These are phyloP conservation scores for Lithophane leautieri DNA, from an alignment of 2,888 invertebrate genomes.

Conservation along the genomic window DNA sequence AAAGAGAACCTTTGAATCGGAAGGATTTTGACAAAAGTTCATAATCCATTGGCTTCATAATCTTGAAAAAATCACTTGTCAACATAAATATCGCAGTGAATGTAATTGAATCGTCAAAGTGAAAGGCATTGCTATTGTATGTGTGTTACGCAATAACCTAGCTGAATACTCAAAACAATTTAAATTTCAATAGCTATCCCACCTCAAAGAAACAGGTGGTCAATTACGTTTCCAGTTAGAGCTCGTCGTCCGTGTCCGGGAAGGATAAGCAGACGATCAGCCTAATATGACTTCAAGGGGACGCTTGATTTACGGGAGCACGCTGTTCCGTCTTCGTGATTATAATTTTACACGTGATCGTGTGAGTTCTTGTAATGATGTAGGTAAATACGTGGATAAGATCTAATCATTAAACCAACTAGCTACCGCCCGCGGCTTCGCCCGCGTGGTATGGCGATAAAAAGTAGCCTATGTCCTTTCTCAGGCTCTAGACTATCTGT, in stretches of 20 bases:
- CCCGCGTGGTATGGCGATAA: too few relatives aligned
- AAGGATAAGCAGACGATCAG: conserved; percentile 67
- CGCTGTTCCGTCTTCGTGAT: conserved; percentile 58
- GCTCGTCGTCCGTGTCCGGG: conserved; percentile 72
- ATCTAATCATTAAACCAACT: neutral
- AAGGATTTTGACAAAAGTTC: neutral
- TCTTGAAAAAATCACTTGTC: neutral
- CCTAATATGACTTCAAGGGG: conserved; percentile 73
- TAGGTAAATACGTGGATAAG: conserved; percentile 24
- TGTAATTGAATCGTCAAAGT: neutral
- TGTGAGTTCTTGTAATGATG: conserved; percentile 30
- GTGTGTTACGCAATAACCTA: neutral
- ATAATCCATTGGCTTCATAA: neutral
- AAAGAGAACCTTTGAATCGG: too few relatives aligned
- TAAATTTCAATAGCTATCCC: conserved; percentile 44
- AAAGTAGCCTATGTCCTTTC: too few relatives aligned
- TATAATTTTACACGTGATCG: conserved; percentile 49
- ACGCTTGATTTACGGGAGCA: conserved; percentile 71
- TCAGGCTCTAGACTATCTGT: too few relatives aligned
- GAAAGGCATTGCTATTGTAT: neutral
- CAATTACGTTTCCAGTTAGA: conserved; percentile 67
- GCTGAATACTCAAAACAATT: conserved; percentile 12
- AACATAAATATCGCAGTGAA: neutral
- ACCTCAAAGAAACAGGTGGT: conserved; percentile 53
- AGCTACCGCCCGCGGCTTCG: too few relatives aligned